Conservation (phyloP, 2,797 vertebrate genomes). For the Dicrostonyx torquatus region DNA sequence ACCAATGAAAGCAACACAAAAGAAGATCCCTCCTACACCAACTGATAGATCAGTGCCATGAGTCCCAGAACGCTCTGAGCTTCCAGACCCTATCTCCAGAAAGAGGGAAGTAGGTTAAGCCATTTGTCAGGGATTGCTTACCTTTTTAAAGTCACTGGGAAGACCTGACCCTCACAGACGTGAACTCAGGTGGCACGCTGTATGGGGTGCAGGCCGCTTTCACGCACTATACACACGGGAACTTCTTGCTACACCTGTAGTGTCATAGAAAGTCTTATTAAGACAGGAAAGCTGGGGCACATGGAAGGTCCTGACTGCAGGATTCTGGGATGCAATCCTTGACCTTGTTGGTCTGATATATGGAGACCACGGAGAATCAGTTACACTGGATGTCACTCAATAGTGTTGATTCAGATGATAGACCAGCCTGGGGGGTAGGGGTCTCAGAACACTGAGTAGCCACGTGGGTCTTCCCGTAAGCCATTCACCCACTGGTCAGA, state of each 20-base stretch:
- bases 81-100: not conserved
- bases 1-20: too few species aligned
- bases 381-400: not conserved
- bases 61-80: not conserved
- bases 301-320: not conserved
- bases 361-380: not conserved
- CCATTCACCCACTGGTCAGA: not conserved
- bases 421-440: not conserved
- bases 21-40: too few species aligned
- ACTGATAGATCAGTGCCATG: not conserved
- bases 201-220: not conserved
- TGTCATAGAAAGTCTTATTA: not conserved
- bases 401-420: not conserved
- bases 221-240: not conserved
- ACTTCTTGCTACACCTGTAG: not conserved
- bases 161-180: not conserved
- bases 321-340: not conserved
- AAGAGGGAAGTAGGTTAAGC: not conserved
- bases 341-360: not conserved
- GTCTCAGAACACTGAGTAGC: not conserved
- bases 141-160: not conserved
- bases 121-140: not conserved
- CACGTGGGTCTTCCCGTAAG: not conserved
- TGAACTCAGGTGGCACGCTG: not conserved
- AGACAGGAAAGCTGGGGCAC: not conserved